Evolutionary conservation across 2,797 vertebrate species (phyloP).

Genomic region (Philypnodon macrostomus): DNA sequence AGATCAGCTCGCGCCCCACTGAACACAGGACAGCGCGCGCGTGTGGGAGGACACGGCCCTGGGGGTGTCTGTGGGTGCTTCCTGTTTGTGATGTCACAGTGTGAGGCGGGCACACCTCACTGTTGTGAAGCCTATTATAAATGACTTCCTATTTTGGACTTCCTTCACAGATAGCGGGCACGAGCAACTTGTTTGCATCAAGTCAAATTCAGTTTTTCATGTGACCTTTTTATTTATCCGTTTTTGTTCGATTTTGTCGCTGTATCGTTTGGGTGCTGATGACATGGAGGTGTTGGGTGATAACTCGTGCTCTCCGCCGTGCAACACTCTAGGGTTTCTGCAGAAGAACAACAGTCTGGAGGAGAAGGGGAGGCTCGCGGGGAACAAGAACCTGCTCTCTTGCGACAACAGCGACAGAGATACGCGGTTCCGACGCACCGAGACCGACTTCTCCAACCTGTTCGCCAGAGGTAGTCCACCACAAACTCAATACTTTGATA

Average conservation of each 20-base stretch:
- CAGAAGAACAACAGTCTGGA: constrained; percentile 98
- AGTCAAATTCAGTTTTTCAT: not conserved
- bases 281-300: constrained; percentile 77
- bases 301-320: constrained; percentile 77
- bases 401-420: constrained; percentile 90
- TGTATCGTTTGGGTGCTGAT: constrained; percentile 39
- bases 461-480: constrained; percentile 86
- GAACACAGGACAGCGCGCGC: constrained; percentile 17
- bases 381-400: constrained; percentile 85
- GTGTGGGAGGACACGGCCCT: not conserved
- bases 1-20: constrained; percentile 26
- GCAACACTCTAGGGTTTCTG: constrained; percentile 88
- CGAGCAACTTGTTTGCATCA: not conserved
- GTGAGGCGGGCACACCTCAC: constrained; percentile 15
- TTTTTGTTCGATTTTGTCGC: not conserved
- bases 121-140: not conserved
- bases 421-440: constrained; percentile 84
- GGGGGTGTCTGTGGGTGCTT: constrained; percentile 54
- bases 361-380: constrained; percentile 87
- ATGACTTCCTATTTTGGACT: constrained; percentile 13
- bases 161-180: not conserved
- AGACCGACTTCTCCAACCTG: constrained; percentile 97
- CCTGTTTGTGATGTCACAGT: constrained; percentile 75
- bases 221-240: constrained; percentile 1
- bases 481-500: too few species aligned